Evolutionary conservation across 2,888 invertebrate species (phyloP).

Genomic region (Cryptops parisi): DNA sequence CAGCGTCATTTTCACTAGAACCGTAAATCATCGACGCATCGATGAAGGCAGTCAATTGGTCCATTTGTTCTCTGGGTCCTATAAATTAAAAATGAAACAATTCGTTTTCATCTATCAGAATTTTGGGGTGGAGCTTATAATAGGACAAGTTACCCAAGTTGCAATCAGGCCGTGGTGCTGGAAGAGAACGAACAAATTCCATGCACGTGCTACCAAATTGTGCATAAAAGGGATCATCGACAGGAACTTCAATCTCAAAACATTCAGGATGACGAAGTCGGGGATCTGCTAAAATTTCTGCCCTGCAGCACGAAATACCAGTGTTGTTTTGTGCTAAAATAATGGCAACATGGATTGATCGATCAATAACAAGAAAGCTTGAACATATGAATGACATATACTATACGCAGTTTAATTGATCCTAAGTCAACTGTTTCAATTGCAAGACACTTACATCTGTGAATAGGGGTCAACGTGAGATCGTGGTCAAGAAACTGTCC

Average conservation of each 20-base stretch:
- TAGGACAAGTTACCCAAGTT: conserved; percentile 38
- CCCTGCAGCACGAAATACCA: conserved; percentile 16
- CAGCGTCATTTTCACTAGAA: conserved; percentile 17
- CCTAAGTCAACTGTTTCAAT: no score
- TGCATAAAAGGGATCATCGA: conserved; percentile 43
- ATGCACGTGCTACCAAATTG: conserved; percentile 37
- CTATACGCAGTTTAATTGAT: no score
- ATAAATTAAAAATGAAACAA: conserved; percentile 15
- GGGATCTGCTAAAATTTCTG: conserved; percentile 22
- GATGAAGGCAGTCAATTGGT: conserved; percentile 18
- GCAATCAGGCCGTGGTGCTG: conserved; percentile 34
- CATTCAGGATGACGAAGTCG: conserved; percentile 43
- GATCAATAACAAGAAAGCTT: no score
- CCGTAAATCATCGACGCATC: conserved; percentile 18
- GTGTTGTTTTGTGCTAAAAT: conserved; percentile 17
- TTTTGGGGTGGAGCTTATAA: no score
- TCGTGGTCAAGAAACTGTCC: conserved; percentile 26
- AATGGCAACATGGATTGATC: no score
- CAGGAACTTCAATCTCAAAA: conserved; percentile 46
- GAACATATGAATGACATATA: no score
- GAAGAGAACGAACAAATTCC: conserved; percentile 31
- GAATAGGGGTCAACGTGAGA: conserved; percentile 22
- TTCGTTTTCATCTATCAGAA: no score
- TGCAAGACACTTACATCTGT: conserved; percentile 19
- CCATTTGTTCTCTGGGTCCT: conserved; percentile 20